phyloP scores from a whole-genome alignment of 2,888 invertebrate genomes.

The Lysandra coridon region DNA sequence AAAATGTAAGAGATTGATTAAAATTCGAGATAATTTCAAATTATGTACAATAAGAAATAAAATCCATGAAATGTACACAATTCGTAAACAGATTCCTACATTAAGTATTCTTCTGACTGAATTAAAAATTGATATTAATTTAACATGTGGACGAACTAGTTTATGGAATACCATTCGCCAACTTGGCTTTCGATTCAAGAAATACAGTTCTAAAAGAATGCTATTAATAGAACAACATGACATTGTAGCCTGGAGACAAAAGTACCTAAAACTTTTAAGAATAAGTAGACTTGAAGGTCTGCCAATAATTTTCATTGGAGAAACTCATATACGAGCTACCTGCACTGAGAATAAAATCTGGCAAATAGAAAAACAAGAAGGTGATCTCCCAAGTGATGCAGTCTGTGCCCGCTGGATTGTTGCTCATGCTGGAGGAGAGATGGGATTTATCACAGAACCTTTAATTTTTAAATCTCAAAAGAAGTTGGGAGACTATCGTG shows the following conservation, averaged over 20 bases:
- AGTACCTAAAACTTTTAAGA: slow-evolving; percentile 1
- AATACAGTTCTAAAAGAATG: slow-evolving; percentile 29
- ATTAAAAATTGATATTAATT: slow-evolving; percentile 27
- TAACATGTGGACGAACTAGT: slow-evolving; percentile 13
- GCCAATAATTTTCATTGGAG: slow-evolving; percentile 4
- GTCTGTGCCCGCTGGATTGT: not conserved
- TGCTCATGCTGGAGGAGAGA: slow-evolving; percentile 16
- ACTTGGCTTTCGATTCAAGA: slow-evolving; percentile 23
- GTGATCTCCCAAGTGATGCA: slow-evolving; percentile 12
- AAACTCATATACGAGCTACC: slow-evolving; percentile 11
- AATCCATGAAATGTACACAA: slow-evolving; percentile 26
- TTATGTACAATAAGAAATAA: slow-evolving; percentile 29
- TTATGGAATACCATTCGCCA: slow-evolving; percentile 21
- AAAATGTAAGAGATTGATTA: not conserved
- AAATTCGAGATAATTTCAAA: slow-evolving; percentile 29
- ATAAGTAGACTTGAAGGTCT: not conserved
- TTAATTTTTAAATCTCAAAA: slow-evolving; percentile 13
- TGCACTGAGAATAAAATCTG: slow-evolving; percentile 8
- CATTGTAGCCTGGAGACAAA: slow-evolving; percentile 25
- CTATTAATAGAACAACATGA: slow-evolving; percentile 28
- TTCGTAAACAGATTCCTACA: slow-evolving; percentile 26
- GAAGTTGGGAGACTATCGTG: slow-evolving; percentile 3
- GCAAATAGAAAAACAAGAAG: slow-evolving; percentile 21
- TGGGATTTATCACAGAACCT: slow-evolving; percentile 10
- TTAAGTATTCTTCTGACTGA: slow-evolving; percentile 7